Percentiles rank a stretch among this genome's conserved stretches.
phyloP scores from a whole-genome alignment of 2,888 invertebrate species.

The Neocrepidodera transversa region DNA sequence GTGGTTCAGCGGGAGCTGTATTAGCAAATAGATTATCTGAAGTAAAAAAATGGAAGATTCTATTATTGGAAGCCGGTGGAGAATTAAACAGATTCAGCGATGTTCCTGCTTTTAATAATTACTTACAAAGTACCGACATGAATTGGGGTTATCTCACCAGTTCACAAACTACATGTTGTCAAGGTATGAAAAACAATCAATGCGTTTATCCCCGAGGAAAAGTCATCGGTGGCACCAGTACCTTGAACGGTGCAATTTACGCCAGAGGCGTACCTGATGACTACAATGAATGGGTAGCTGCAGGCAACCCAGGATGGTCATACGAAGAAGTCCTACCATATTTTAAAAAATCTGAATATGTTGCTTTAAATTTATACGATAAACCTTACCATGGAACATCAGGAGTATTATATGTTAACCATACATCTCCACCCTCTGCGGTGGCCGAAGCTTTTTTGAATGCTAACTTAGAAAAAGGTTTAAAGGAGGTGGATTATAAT shows the following conservation, averaged over 20 bases:
- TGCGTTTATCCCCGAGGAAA: conserved; percentile 67
- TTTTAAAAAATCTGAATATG: conserved; percentile 75
- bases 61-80: conserved; percentile 29
- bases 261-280: conserved; percentile 69
- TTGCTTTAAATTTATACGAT: conserved; percentile 5
- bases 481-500: conserved; percentile 26
- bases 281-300: conserved; percentile 73
- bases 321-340: conserved; percentile 73
- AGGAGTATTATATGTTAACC: conserved; percentile 62
- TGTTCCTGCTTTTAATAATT: conserved; percentile 27
- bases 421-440: conserved; percentile 19
- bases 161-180: conserved; percentile 24
- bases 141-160: conserved; percentile 33
- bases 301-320: conserved; percentile 76
- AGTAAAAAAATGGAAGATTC: conserved; percentile 11
- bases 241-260: conserved; percentile 80
- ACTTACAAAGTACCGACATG: conserved; percentile 16
- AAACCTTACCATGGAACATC: conserved; percentile 49
- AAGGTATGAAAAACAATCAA: conserved; percentile 48
- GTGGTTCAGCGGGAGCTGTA: conserved; percentile 10
- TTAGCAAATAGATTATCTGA: conserved; percentile 14
- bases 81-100: conserved; percentile 29
- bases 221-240: conserved; percentile 80
- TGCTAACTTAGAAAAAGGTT: conserved; percentile 62
- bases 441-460: conserved; percentile 11